Evolutionary conservation across 2,888 invertebrate genomes (phyloP), one percentile per base, ranked within the genome.

Genomic region (Drosophila anceps): DNA sequence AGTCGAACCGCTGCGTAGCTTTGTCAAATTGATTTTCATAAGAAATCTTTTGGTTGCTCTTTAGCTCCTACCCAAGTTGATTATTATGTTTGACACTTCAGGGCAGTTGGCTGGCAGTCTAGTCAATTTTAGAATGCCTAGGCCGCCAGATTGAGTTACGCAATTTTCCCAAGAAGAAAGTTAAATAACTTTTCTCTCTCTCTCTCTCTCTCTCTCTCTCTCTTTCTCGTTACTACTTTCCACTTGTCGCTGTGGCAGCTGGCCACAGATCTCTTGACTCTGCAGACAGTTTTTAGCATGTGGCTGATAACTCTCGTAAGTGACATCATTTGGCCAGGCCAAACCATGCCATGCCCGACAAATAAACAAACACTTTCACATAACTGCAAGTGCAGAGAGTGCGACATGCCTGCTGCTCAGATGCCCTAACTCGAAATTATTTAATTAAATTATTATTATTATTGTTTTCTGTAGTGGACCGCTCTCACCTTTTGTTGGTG

Each of bases 351-450:
- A 10, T 24, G 50, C 33, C 57, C 43, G 44, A 13, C 24, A 83
- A 76, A 66, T 57, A 81, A 81, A 73, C 54, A 86, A 73, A 77
- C 66, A 84, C 84, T 84, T 84, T 84, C 88, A 75, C 88, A 70
- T 57, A 69, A 73, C 71, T 76, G 76, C 79, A 73, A 41, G 76
- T 79, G 86, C 74, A 59, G 41, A 57, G 20, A 48, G 12, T 37
- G 13, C 15, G 50, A 15, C 50, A 51, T 37, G 43, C 4, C 13
- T 48, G 62, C 51, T 29, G 18, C 35, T 13, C 24, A 48, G 31
- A 46, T 67, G 58, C 75, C 53, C 71, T 70, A 54, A 18, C 48
- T 44, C 64, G 70, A 68, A 66, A 69, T 71, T 79, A 41, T 77
- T 81, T 81, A 86, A 88, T 86, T 84, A 86, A 83, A 69, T 71